These are phyloP conservation scores for Aix galericulata DNA, from an alignment of 2,113 vertebrate genomes.

Conservation along the genomic window DNA sequence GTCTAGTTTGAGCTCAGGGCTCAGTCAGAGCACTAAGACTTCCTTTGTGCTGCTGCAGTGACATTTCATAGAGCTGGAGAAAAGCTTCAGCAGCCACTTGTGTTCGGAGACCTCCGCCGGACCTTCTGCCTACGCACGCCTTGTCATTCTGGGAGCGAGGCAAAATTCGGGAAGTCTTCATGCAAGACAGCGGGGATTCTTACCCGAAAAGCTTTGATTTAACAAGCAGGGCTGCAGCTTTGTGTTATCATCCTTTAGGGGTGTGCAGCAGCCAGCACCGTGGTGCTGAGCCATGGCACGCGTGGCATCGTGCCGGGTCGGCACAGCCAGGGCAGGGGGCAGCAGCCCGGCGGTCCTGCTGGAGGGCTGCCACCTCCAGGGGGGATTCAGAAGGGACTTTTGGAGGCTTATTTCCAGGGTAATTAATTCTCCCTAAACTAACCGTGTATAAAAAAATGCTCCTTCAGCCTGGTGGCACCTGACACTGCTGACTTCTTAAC, in stretches of 20 bases:
- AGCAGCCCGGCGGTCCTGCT: background rate
- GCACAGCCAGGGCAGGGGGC: background rate
- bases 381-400: background rate
- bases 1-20: background rate
- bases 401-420: constrained; percentile 28
- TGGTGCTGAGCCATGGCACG: too few relatives aligned
- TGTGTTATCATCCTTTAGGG: background rate
- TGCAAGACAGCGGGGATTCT: background rate
- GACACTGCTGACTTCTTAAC: constrained; percentile 30
- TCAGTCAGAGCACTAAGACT: background rate
- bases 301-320: too few relatives aligned
- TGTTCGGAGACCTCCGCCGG: background rate
- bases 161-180: background rate
- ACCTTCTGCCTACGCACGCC: background rate
- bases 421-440: constrained; percentile 41
- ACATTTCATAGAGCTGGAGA: background rate
- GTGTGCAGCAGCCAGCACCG: too few relatives aligned
- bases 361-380: background rate
- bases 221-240: background rate
- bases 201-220: background rate
- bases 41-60: background rate
- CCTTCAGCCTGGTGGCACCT: constrained; percentile 35
- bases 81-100: background rate
- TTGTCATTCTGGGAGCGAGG: background rate
- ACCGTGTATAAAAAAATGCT: background rate